phyloP scores from a whole-genome alignment of 2,797 vertebrate species.

The Sitta carolinensis region DNA sequence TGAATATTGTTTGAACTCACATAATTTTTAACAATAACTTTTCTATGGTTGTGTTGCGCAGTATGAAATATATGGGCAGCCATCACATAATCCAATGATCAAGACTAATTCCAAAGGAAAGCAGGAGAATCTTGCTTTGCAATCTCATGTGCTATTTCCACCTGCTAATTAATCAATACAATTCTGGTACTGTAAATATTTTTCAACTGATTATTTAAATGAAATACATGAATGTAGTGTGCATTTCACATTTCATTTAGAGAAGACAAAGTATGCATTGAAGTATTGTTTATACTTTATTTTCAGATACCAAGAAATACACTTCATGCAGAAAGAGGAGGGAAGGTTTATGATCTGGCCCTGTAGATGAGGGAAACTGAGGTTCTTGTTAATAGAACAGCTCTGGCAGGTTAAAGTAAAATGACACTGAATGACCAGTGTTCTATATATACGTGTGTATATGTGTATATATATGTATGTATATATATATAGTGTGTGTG shows the following conservation, averaged over 20 bases:
- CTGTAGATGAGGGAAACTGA: not conserved
- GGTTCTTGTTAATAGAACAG: not conserved
- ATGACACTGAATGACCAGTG: not conserved
- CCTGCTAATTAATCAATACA: slow-evolving; percentile 30
- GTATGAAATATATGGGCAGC: not conserved
- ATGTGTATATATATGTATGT: no score
- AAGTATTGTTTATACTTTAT: not conserved
- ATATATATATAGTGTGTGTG: no score
- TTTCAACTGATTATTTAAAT: slow-evolving; percentile 49
- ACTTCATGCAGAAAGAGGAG: not conserved
- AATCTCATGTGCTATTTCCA: slow-evolving; percentile 12
- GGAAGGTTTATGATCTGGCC: not conserved
- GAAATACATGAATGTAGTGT: not conserved
- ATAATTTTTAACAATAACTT: not conserved
- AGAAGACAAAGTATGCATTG: not conserved
- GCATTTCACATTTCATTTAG: not conserved
- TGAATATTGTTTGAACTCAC: not conserved
- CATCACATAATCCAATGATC: not conserved
- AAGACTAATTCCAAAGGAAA: slow-evolving; percentile 26
- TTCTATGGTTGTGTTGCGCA: not conserved
- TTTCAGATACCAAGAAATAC: not conserved
- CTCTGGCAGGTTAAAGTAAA: not conserved
- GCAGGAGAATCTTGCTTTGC: slow-evolving; percentile 1
- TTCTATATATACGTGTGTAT: no score
- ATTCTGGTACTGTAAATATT: not conserved